Percentiles rank a stretch among this genome's conserved stretches.
phyloP scores from a whole-genome alignment of 2,797 vertebrate species.

The Staurois parvus region DNA sequence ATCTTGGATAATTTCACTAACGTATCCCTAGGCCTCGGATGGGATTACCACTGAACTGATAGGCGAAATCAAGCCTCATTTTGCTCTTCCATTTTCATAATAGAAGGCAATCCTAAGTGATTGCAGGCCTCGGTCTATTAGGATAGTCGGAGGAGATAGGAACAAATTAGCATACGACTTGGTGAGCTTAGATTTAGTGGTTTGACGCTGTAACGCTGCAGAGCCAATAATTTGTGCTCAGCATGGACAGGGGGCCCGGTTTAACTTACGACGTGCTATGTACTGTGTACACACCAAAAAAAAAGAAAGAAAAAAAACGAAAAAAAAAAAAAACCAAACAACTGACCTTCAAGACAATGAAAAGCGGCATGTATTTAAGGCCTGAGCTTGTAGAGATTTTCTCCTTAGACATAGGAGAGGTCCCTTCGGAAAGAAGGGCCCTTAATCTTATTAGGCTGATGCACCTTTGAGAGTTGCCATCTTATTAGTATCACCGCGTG shows the following conservation, averaged over 20 bases:
- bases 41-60: constrained; percentile 39
- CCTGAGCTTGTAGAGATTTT: constrained; percentile 31
- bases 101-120: constrained; percentile 34
- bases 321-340: neutral
- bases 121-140: constrained; percentile 29
- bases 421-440: constrained; percentile 50
- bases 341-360: constrained; percentile 57
- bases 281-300: constrained; percentile 20
- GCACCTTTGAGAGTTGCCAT: constrained; percentile 50
- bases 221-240: constrained; percentile 24
- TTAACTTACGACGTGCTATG: constrained; percentile 1
- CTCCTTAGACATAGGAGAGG: constrained; percentile 49
- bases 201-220: constrained; percentile 17
- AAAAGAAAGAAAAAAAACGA: neutral
- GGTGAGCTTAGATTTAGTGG: constrained; percentile 10
- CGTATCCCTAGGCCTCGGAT: constrained; percentile 29
- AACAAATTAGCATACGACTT: constrained; percentile 28
- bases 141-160: constrained; percentile 37
- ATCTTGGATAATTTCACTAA: constrained; percentile 38
- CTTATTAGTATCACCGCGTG: constrained; percentile 58
- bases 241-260: neutral
- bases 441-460: constrained; percentile 61
- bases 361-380: constrained; percentile 8
- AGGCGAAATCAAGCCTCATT: constrained; percentile 42
- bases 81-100: constrained; percentile 28